Percentiles rank a stretch among this genome's conserved stretches.
Conservation (phyloP, 2,888 invertebrate genomes). For the Noctua fimbriata region DNA sequence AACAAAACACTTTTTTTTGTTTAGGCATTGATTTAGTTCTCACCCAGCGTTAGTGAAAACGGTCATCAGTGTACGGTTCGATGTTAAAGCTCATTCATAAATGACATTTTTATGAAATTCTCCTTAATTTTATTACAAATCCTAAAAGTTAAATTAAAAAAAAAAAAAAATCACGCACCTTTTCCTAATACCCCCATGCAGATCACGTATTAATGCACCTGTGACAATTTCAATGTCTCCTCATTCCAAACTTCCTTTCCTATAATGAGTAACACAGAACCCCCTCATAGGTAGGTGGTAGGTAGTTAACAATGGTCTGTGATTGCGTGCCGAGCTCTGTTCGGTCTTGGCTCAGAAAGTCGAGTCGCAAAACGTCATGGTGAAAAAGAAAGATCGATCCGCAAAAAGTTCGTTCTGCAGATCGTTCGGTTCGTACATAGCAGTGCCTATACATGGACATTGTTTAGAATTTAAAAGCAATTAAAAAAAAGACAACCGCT, state of each 20-base stretch:
- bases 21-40: background rate
- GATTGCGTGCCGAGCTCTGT: slow-evolving; percentile 78
- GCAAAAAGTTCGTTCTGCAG: background rate
- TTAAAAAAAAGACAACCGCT: background rate
- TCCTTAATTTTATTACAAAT: background rate
- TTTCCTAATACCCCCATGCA: background rate
- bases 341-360: slow-evolving; percentile 35
- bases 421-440: background rate
- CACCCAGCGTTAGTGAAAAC: background rate
- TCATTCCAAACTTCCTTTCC: slow-evolving; percentile 49
- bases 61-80: background rate
- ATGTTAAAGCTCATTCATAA: background rate
- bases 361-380: background rate
- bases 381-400: background rate
- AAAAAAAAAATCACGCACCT: background rate
- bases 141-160: background rate
- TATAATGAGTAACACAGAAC: slow-evolving; percentile 56
- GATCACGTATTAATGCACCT: slow-evolving; percentile 30
- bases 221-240: slow-evolving; percentile 16
- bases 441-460: background rate
- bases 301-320: slow-evolving; percentile 77
- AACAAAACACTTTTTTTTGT: background rate
- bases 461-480: background rate
- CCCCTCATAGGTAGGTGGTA: slow-evolving; percentile 37
- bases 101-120: background rate